phyloP scores from a whole-genome alignment of 1,140 invertebrate species.

The Diorhabda carinulata region DNA sequence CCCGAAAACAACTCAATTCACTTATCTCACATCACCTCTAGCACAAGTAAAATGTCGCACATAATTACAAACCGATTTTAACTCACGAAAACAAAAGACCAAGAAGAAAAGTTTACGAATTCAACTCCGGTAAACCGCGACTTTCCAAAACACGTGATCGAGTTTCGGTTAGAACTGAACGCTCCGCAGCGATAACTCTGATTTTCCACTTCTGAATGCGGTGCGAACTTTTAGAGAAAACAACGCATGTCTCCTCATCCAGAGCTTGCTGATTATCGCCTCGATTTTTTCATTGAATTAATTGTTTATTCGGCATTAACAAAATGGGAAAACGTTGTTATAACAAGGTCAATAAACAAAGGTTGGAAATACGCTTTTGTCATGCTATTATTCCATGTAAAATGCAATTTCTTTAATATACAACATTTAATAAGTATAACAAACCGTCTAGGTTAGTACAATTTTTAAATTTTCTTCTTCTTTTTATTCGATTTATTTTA shows the following conservation, averaged over 20 bases:
- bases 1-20: slow-evolving; percentile 4
- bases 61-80: neutral
- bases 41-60: neutral
- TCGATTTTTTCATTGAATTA: too few species aligned
- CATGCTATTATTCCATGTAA: too few species aligned
- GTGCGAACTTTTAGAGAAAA: slow-evolving; percentile 7
- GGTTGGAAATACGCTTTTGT: too few species aligned
- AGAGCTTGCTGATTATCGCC: neutral
- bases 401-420: too few species aligned
- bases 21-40: neutral
- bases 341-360: too few species aligned
- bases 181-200: neutral
- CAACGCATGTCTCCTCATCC: slow-evolving; percentile 8
- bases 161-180: neutral
- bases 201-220: neutral
- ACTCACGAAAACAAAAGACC: neutral
- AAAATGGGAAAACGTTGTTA: too few species aligned
- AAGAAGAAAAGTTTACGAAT: neutral
- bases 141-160: slow-evolving; percentile 1
- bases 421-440: too few species aligned
- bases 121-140: neutral
- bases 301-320: too few species aligned
- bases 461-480: too few species aligned
- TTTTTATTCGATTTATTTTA: too few species aligned
- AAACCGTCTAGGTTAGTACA: too few species aligned